Conservation (phyloP, 2,113 vertebrate species). For the Lepus timidus region DNA sequence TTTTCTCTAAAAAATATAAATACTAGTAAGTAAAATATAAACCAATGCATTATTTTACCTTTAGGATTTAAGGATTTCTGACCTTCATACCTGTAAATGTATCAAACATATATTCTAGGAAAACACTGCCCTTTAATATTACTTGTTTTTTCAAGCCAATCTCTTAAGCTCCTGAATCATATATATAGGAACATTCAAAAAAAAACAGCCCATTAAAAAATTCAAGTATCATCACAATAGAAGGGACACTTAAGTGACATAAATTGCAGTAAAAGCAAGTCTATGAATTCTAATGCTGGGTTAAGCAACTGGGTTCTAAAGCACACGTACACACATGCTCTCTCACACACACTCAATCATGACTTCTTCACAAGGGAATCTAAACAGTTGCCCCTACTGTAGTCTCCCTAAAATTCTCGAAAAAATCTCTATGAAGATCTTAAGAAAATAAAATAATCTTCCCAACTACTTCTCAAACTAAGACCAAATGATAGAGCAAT, state of each 20-base stretch:
- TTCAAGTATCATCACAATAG: not conserved
- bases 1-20: not conserved
- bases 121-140: not conserved
- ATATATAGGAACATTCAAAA: not conserved
- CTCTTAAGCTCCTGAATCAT: not conserved
- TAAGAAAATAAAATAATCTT: slow-evolving; percentile 7
- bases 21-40: not conserved
- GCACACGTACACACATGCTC: not conserved
- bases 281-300: not conserved
- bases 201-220: not conserved
- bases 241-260: not conserved
- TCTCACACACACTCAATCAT: not conserved
- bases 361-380: not conserved
- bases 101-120: not conserved
- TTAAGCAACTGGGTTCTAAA: not conserved
- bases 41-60: not conserved
- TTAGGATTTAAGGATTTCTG: not conserved
- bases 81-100: not conserved
- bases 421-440: not conserved
- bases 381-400: not conserved
- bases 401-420: not conserved
- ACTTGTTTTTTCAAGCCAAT: not conserved
- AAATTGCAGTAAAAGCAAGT: not conserved
- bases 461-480: not conserved
- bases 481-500: not conserved